These are phyloP conservation scores for Haliclystus octoradiatus DNA, from an alignment of 30 jellyfish, hydroid and myxozoan species.

Conservation along the genomic window DNA sequence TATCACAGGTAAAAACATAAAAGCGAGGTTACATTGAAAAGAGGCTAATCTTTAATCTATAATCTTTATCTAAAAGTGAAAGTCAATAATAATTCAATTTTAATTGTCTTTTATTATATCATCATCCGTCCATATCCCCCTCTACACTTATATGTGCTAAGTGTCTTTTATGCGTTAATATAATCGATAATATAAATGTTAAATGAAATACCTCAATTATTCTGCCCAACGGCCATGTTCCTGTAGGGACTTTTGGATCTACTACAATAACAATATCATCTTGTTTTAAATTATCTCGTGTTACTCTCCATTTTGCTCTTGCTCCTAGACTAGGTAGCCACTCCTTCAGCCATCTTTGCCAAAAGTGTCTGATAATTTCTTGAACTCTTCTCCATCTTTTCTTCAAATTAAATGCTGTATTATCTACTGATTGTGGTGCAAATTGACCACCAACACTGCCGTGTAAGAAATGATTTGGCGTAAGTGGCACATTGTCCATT, in stretches of 20 bases:
- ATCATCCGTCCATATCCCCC: no score
- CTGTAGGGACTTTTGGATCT: slow-evolving; percentile 16
- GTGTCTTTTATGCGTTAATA: no score
- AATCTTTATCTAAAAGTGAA: no score
- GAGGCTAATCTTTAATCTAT: no score
- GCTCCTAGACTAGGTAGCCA: slow-evolving; percentile 19
- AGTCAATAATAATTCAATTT: no score
- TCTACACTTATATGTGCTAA: no score
- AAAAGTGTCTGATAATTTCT: slow-evolving; percentile 12
- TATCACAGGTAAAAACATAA: no score
- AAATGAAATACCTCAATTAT: slow-evolving; percentile 2
- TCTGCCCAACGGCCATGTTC: slow-evolving; percentile 15
- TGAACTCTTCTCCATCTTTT: slow-evolving; percentile 24
- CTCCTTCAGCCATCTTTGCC: slow-evolving; percentile 21
- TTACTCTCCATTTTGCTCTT: slow-evolving; percentile 17
- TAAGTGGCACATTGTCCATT: not conserved
- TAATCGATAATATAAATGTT: no score
- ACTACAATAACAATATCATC: slow-evolving; percentile 25
- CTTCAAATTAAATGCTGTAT: slow-evolving; percentile 11
- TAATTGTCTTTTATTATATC: no score
- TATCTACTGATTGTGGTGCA: slow-evolving; percentile 8
- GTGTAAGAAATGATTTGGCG: not conserved
- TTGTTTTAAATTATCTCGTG: not conserved
- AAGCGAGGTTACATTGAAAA: no score
- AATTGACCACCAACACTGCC: not conserved